Percentiles rank a stretch among this genome's conserved stretches.
Conservation (phyloP, 2,797 vertebrate species). For the Characodon lateralis region DNA sequence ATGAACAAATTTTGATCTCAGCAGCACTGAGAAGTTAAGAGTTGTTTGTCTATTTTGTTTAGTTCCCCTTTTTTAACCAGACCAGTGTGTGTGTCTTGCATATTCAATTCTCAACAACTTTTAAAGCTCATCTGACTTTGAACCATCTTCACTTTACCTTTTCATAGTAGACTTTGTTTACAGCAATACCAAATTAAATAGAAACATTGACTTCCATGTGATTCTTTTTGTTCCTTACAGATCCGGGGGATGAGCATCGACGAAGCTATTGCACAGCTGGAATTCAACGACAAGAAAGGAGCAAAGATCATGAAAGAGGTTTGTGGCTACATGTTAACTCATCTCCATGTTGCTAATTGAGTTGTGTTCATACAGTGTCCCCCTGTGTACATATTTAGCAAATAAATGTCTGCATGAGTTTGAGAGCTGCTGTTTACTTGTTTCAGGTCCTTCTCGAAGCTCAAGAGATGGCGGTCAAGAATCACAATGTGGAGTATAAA, state of each 20-base stretch:
- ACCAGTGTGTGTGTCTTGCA: too few relatives aligned
- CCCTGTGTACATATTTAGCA: neutral
- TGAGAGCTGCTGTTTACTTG: neutral
- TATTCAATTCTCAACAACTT: too few relatives aligned
- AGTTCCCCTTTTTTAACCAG: neutral
- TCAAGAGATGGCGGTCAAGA: slow-evolving; percentile 94
- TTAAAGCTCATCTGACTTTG: neutral
- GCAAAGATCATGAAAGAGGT: slow-evolving; percentile 95
- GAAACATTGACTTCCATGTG: neutral
- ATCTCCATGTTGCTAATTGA: neutral
- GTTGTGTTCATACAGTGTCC: neutral
- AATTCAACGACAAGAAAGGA: slow-evolving; percentile 97
- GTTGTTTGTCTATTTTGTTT: neutral
- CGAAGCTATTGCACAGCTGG: slow-evolving; percentile 90
- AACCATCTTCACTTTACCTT: neutral
- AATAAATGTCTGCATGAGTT: neutral
- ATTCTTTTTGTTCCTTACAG: slow-evolving; percentile 57
- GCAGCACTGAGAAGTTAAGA: neutral
- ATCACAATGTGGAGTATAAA: slow-evolving; percentile 94
- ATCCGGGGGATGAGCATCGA: slow-evolving; percentile 93
- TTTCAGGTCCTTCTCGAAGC: slow-evolving; percentile 92
- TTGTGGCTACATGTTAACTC: slow-evolving; percentile 11
- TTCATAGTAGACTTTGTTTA: neutral
- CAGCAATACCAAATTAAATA: too few relatives aligned
- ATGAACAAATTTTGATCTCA: neutral